A percentile compares a stretch with the other conserved stretches of the same genome.
Conservation (phyloP, 2,797 vertebrate species). For the Hafferia zeledoni region DNA sequence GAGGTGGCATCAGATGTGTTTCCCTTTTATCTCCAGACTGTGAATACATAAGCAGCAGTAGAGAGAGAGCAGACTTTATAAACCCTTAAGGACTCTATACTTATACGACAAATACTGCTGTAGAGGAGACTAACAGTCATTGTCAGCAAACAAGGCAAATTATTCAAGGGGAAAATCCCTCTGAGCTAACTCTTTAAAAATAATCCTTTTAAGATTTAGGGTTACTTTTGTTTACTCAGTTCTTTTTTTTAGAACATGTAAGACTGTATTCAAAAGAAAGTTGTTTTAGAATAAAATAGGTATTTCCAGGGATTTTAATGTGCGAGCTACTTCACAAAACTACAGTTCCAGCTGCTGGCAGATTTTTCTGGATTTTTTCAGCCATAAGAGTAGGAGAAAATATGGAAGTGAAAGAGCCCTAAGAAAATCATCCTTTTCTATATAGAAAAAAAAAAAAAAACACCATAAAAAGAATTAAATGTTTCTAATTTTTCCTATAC, state of each 20-base stretch:
- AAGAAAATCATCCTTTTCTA: not conserved
- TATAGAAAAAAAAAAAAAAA: accelerated
- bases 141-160: not conserved
- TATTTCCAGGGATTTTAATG: not conserved
- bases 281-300: not conserved
- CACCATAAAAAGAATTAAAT: not conserved
- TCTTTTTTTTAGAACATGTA: not conserved
- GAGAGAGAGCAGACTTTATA: not conserved
- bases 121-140: not conserved
- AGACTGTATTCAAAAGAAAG: not conserved
- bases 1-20: not conserved
- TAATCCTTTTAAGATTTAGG: not conserved
- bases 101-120: not conserved
- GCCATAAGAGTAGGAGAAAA: not conserved
- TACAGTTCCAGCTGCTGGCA: constrained; percentile 16
- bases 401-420: not conserved
- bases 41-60: accelerated
- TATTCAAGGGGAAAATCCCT: not conserved
- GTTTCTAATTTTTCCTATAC: not conserved
- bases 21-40: not conserved
- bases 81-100: not conserved
- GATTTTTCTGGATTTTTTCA: not conserved
- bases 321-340: not conserved
- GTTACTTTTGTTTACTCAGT: not conserved
- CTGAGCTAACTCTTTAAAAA: not conserved